Evolutionary conservation across 2,113 vertebrate species (phyloP).

Genomic region (Mobula birostris): DNA sequence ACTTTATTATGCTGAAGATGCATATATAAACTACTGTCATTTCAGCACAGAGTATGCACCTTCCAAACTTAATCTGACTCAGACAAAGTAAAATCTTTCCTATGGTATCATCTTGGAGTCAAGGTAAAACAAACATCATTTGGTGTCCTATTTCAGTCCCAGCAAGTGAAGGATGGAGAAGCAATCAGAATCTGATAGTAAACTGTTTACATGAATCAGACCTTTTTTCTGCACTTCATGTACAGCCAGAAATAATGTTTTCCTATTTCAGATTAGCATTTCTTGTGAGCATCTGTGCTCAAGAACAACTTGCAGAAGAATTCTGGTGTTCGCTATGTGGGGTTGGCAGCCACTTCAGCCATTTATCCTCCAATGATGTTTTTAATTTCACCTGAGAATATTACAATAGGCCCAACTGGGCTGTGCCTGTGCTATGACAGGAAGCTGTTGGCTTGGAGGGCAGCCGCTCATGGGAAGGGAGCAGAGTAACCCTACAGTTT

Average conservation of each 20-base stretch:
- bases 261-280: neutral
- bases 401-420: too few relatives aligned
- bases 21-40: neutral
- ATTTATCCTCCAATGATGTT: too few relatives aligned
- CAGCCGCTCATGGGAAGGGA: too few relatives aligned
- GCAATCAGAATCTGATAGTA: neutral
- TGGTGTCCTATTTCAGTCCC: neutral
- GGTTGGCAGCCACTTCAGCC: too few relatives aligned
- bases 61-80: neutral
- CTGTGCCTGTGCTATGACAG: too few relatives aligned
- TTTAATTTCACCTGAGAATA: too few relatives aligned
- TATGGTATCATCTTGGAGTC: neutral
- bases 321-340: too few relatives aligned
- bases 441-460: too few relatives aligned
- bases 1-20: neutral
- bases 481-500: too few relatives aligned
- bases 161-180: neutral
- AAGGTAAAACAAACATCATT: neutral
- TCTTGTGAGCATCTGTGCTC: neutral
- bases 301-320: neutral
- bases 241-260: neutral
- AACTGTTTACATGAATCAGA: neutral
- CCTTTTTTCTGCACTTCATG: neutral
- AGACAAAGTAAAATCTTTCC: neutral
- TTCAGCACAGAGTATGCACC: neutral